phyloP scores from a whole-genome alignment of 1,140 invertebrate genomes.

The Drosophila saltans region DNA sequence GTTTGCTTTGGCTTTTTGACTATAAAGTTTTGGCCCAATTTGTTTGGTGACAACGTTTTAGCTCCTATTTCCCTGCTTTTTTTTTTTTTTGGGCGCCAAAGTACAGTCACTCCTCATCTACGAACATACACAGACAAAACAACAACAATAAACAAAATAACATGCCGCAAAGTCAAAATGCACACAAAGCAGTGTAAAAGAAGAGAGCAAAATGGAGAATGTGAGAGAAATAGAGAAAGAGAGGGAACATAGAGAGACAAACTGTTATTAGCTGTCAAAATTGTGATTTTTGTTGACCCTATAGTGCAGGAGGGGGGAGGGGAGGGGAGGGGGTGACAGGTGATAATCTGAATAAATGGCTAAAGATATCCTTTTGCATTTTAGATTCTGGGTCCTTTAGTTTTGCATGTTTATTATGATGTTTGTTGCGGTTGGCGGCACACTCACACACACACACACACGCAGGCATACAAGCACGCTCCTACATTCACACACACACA shows the following conservation, averaged over 20 bases:
- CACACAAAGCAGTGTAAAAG: not conserved
- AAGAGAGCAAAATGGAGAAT: not conserved
- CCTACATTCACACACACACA: not conserved
- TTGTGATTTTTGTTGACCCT: slow-evolving; percentile 17
- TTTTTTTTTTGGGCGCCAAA: slow-evolving; percentile 67
- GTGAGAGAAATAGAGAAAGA: not conserved
- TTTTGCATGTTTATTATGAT: slow-evolving; percentile 40
- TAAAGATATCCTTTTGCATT: slow-evolving; percentile 1
- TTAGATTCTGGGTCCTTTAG: not conserved
- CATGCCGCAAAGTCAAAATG: slow-evolving; percentile 7
- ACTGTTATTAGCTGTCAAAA: slow-evolving; percentile 53
- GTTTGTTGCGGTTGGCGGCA: slow-evolving; percentile 54
- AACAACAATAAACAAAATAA: not conserved
- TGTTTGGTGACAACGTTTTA: slow-evolving; percentile 9
- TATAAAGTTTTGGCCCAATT: slow-evolving; percentile 14
- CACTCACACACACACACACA: not conserved
- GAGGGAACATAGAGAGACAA: not conserved
- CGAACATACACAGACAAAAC: slow-evolving; percentile 1
- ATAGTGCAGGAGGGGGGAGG: not conserved
- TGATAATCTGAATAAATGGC: not conserved
- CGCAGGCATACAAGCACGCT: not conserved
- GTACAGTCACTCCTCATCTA: slow-evolving; percentile 55
- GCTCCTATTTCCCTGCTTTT: slow-evolving; percentile 21
- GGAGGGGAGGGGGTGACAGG: not conserved
- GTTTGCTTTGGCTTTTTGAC: slow-evolving; percentile 10